phyloP scores from a whole-genome alignment of 2,888 invertebrate species.

The Lysandra coridon region DNA sequence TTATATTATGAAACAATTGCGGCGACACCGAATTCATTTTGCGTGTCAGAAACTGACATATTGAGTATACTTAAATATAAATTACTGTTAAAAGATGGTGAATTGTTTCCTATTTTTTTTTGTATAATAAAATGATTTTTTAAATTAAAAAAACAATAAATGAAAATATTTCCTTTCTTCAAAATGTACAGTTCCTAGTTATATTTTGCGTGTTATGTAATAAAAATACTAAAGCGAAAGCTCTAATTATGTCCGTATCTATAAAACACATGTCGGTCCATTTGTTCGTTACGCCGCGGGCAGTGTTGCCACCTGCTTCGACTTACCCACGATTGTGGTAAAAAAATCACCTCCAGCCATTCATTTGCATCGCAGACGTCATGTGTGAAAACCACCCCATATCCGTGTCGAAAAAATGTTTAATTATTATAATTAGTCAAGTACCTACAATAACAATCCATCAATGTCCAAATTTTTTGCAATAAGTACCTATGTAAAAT shows the following conservation, averaged over 20 bases:
- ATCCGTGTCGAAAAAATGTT: background rate
- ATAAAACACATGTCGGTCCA: conserved; percentile 37
- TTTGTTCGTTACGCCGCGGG: conserved; percentile 59
- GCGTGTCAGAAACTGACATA: no score
- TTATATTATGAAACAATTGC: background rate
- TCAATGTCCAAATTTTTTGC: background rate
- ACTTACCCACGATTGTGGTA: background rate
- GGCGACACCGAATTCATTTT: background rate
- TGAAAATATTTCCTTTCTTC: no score
- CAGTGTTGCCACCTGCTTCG: conserved; percentile 59
- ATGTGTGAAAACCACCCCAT: background rate
- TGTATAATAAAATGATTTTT: no score
- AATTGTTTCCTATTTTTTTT: no score
- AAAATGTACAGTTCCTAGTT: no score
- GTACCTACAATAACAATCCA: background rate
- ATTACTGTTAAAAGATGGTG: no score
- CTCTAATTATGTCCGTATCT: conserved; percentile 32
- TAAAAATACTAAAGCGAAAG: background rate
- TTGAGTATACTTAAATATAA: no score
- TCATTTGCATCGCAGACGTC: conserved; percentile 22
- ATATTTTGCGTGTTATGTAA: background rate
- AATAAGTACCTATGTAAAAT: background rate
- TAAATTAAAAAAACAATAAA: no score
- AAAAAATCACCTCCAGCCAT: conserved; percentile 18
- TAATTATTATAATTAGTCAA: background rate